Evolutionary conservation across 2,113 vertebrate genomes (phyloP), one percentile per base, ranked within the genome.

Genomic region (Mola mola): DNA sequence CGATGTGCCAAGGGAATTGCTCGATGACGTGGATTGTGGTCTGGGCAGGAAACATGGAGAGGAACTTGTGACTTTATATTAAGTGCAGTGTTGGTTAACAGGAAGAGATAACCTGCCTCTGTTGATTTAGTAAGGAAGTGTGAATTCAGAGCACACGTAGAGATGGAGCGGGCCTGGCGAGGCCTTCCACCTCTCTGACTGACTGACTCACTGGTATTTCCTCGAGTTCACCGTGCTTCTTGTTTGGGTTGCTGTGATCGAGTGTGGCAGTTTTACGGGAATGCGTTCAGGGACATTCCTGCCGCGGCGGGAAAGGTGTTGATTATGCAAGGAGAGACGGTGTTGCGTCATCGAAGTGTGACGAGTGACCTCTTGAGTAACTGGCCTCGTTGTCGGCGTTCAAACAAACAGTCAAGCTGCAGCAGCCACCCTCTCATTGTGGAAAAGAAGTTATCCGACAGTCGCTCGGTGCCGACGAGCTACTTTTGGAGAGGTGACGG

Each of bases 41-140:
- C 84, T 74, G 56, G 66, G 66, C 83, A 90, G 90, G 90, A 92
- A 91, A 77, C 79, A 38, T 40, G 70, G 72, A 79, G 84, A 87
- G 90, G 91, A 91, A 90, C 84, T 90, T 79, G 82, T 80, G 89
- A 89, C 82, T 90, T 92, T 88, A 90, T 91, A 92, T 92, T 82
- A 91, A 91, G 87, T 91, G 77, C 71, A 47, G 66, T 60, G 72
- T 74, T 55, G 78, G 84, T 88, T 91, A 86, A 90, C 90, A 89
- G 90, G 90, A 91, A 92, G 87, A 83, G 79, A 87, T 84, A 86
- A 87, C 86, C 81, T 84, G 80, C 64, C 82, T 84, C 53, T 82
- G 81, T 87, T 86, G 81, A 79, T 79, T 58, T 66, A 85, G 84
- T 82, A 58, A 73, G 84, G 78, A 89, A 87, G 82, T 68, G 83